Conservation (phyloP, 2,113 vertebrate genomes). For the Reinhardtius hippoglossoides region DNA sequence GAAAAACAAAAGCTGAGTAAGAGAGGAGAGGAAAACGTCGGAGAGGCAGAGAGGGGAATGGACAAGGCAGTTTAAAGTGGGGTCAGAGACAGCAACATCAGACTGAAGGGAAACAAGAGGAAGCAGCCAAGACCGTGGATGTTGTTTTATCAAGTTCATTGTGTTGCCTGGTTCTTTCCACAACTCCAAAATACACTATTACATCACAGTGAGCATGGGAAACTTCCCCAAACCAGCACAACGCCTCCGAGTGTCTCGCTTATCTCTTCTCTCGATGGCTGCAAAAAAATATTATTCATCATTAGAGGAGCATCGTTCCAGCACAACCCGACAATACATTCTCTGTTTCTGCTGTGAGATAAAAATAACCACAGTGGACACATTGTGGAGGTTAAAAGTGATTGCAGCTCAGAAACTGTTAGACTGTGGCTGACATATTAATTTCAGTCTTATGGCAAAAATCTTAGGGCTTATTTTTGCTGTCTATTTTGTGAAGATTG, state of each 20-base stretch:
- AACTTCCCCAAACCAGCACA: constrained; percentile 58
- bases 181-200: constrained; percentile 82
- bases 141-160: constrained; percentile 80
- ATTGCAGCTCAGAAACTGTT: constrained; percentile 19
- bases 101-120: constrained; percentile 75
- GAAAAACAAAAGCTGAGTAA: constrained; percentile 28
- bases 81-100: constrained; percentile 68
- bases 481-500: constrained; percentile 7
- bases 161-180: constrained; percentile 70
- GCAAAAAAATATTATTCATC: constrained; percentile 44
- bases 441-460: constrained; percentile 23
- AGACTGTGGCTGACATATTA: constrained; percentile 4
- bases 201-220: constrained; percentile 81
- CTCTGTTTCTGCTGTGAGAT: constrained; percentile 24
- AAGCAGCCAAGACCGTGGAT: constrained; percentile 74
- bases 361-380: not conserved
- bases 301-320: constrained; percentile 44
- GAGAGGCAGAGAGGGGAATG: constrained; percentile 30
- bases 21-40: constrained; percentile 18
- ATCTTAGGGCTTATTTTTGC: not conserved
- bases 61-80: constrained; percentile 40
- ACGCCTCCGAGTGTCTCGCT: constrained; percentile 38
- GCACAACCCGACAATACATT: constrained; percentile 16
- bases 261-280: constrained; percentile 40
- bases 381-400: constrained; percentile 1